Evolutionary conservation across 2,888 invertebrate genomes (phyloP).

Genomic region (Cistogaster globosa): DNA sequence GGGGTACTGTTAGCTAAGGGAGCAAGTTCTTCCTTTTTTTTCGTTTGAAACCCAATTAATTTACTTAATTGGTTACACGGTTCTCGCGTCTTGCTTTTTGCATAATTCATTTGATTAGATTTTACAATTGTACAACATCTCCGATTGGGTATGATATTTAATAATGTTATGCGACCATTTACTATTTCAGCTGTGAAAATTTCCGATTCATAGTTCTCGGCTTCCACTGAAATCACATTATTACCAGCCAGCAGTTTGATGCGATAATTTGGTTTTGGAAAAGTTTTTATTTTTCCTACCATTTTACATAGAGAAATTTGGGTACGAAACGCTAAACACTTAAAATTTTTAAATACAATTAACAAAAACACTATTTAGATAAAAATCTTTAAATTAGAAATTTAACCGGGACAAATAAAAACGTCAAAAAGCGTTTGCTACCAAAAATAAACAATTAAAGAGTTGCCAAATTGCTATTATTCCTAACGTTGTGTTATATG

Average conservation of each 20-base stretch:
- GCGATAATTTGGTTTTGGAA: slow-evolving; percentile 69
- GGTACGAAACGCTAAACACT: not conserved
- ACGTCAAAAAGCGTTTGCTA: not conserved
- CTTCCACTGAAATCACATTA: slow-evolving; percentile 77
- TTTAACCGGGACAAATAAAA: not conserved
- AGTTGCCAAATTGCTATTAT: not conserved
- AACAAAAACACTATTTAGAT: not conserved
- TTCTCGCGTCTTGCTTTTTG: not conserved
- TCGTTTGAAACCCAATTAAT: not conserved
- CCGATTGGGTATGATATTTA: slow-evolving; percentile 77
- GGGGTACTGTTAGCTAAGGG: slow-evolving; percentile 67
- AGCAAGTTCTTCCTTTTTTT: not conserved
- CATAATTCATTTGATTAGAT: slow-evolving; percentile 4
- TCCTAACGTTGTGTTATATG: not conserved
- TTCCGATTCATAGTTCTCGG: slow-evolving; percentile 77
- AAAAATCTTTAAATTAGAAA: not conserved
- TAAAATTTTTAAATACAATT: not conserved
- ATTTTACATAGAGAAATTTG: not conserved
- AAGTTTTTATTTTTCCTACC: not conserved
- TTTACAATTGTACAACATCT: slow-evolving; percentile 75
- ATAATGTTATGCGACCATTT: slow-evolving; percentile 77
- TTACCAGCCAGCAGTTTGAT: slow-evolving; percentile 78
- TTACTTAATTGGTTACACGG: not conserved
- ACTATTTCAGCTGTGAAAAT: slow-evolving; percentile 79
- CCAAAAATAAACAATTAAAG: not conserved